Evolutionary conservation across 2,113 vertebrate species (phyloP).

Genomic region (Chionomys nivalis): DNA sequence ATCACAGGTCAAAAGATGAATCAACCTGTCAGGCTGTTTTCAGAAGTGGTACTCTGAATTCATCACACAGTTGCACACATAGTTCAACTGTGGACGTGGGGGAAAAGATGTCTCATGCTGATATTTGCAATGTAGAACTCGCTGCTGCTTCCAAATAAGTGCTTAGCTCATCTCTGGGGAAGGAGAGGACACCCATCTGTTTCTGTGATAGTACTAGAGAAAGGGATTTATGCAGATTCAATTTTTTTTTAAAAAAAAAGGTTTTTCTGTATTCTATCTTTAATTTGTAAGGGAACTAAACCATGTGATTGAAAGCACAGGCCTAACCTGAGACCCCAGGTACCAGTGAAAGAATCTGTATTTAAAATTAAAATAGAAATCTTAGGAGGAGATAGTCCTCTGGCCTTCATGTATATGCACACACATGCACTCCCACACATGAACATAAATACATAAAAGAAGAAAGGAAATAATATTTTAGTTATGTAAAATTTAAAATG

Average conservation of each 20-base stretch:
- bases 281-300: background rate
- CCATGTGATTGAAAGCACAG: background rate
- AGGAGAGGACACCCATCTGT: background rate
- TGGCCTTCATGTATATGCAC: background rate
- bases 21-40: background rate
- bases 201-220: background rate
- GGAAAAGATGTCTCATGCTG: background rate
- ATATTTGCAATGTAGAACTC: background rate
- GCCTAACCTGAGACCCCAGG: background rate
- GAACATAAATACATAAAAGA: background rate
- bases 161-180: background rate
- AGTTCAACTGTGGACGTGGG: background rate
- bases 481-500: background rate
- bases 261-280: background rate
- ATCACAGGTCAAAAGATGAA: background rate
- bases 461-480: background rate
- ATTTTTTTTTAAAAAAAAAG: background rate
- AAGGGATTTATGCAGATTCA: background rate
- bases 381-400: background rate
- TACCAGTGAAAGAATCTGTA: background rate
- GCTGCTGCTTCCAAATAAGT: background rate
- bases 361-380: too few species aligned
- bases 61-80: background rate
- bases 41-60: background rate
- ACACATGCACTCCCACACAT: background rate